Conservation (phyloP, 2,888 invertebrate genomes). For the Ophioninae sp. region DNA sequence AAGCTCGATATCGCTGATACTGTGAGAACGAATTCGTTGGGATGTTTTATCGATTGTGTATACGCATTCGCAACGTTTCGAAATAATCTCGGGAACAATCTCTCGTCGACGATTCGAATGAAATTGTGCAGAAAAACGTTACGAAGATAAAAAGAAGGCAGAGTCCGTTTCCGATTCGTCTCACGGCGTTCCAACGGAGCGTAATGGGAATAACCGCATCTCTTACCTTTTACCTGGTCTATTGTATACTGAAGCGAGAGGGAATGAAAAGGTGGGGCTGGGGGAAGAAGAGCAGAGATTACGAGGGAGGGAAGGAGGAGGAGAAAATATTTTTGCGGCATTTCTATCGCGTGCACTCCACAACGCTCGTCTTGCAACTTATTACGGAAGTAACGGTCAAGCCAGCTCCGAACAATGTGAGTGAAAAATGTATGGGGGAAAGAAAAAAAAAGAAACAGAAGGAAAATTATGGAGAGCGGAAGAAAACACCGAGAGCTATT, state of each 20-base stretch:
- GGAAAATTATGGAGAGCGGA: constrained; percentile 7
- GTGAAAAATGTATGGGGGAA: constrained; percentile 42
- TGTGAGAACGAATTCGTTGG: background rate
- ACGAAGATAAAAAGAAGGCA: constrained; percentile 22
- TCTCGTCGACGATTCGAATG: constrained; percentile 42
- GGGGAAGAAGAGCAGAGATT: background rate
- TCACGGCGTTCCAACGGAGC: constrained; percentile 55
- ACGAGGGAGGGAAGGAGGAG: too few species aligned
- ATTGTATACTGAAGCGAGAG: constrained; percentile 4
- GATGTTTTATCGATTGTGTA: constrained; percentile 5
- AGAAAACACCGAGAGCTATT: constrained; percentile 43
- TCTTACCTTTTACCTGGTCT: constrained; percentile 38
- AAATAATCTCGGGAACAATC: constrained; percentile 44
- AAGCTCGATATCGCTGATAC: background rate
- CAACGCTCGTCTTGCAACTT: constrained; percentile 50
- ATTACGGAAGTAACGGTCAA: constrained; percentile 62
- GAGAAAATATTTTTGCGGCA: constrained; percentile 24
- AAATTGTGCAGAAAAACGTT: constrained; percentile 58
- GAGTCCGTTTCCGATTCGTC: constrained; percentile 58
- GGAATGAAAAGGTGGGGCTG: background rate
- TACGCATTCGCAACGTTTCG: constrained; percentile 21
- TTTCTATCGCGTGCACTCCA: constrained; percentile 30
- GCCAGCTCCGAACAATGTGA: constrained; percentile 15
- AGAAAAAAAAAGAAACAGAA: constrained; percentile 26
- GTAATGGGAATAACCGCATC: constrained; percentile 57